Percentiles rank a stretch among this genome's conserved stretches.
These are phyloP conservation scores for Gastrophryne carolinensis DNA, from an alignment of 2,797 vertebrate species.

Conservation along the genomic window DNA sequence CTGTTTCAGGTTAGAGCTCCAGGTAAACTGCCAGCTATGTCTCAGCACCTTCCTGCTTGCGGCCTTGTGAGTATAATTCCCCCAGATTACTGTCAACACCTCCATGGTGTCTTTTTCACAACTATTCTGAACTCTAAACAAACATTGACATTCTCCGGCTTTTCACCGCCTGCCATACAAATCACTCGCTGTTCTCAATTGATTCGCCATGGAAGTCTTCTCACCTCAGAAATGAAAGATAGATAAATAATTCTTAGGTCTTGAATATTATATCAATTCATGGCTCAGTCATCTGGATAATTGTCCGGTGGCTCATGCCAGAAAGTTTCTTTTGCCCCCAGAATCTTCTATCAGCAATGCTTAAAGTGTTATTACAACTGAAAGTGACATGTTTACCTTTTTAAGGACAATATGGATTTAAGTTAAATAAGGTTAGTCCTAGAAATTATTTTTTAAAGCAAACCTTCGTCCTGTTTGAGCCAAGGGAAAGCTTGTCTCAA, in stretches of 20 bases:
- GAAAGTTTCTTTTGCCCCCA: background rate
- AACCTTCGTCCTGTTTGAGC: too few species aligned
- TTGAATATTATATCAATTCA: background rate
- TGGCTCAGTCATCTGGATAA: slow-evolving; percentile 14
- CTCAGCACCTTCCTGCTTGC: slow-evolving; percentile 47
- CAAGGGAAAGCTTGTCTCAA: too few species aligned
- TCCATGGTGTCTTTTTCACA: slow-evolving; percentile 50
- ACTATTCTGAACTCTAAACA: slow-evolving; percentile 54
- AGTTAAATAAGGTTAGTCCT: too few species aligned
- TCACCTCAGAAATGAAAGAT: background rate
- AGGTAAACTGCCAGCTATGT: slow-evolving; percentile 37
- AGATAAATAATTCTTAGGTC: slow-evolving; percentile 19
- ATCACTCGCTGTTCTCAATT: background rate
- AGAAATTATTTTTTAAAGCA: too few species aligned
- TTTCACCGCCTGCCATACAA: slow-evolving; percentile 38
- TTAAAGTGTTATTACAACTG: background rate
- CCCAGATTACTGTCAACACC: slow-evolving; percentile 55
- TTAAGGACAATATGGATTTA: too few species aligned
- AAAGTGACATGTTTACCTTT: background rate
- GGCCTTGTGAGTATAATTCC: slow-evolving; percentile 45
- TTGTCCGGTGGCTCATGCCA: background rate
- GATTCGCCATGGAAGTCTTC: slow-evolving; percentile 22
- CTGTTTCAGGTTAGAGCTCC: slow-evolving; percentile 25
- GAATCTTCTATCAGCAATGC: background rate
- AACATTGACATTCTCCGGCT: slow-evolving; percentile 56